A percentile compares a stretch with the other conserved stretches of the same genome.
Conservation (phyloP, 2,797 vertebrate species). For the Halcyon smyrnensis region DNA sequence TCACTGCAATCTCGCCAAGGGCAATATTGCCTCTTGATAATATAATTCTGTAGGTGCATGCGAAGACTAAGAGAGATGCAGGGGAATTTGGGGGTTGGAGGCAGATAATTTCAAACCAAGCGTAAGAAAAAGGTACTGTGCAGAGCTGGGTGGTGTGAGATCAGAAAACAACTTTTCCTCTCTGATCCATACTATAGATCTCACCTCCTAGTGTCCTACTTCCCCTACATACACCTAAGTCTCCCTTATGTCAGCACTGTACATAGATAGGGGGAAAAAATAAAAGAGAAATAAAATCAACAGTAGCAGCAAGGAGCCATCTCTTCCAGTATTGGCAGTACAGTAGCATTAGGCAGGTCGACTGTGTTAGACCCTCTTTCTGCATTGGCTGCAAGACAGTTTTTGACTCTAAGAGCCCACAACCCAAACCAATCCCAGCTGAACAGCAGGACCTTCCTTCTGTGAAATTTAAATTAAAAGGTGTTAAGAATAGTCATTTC, state of each 20-base stretch:
- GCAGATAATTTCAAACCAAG: background rate
- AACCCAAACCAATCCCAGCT: background rate
- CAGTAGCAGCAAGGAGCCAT: background rate
- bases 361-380: background rate
- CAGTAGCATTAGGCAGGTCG: background rate
- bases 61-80: background rate
- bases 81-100: background rate
- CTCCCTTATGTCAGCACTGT: background rate
- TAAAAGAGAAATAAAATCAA: background rate
- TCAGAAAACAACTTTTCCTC: background rate
- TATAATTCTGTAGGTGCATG: too few relatives aligned
- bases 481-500: background rate
- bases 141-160: background rate
- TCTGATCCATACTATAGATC: background rate
- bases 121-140: background rate
- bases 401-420: background rate
- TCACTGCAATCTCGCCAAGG: background rate
- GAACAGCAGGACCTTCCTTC: background rate
- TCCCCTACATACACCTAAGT: background rate
- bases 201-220: background rate
- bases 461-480: conserved; percentile 16
- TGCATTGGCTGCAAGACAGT: background rate
- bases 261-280: too few relatives aligned
- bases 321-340: background rate
- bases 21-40: background rate